Base-by-base conservation (phyloP, 2,888 invertebrate species). In the Athripsodes cinereus region DNA sequence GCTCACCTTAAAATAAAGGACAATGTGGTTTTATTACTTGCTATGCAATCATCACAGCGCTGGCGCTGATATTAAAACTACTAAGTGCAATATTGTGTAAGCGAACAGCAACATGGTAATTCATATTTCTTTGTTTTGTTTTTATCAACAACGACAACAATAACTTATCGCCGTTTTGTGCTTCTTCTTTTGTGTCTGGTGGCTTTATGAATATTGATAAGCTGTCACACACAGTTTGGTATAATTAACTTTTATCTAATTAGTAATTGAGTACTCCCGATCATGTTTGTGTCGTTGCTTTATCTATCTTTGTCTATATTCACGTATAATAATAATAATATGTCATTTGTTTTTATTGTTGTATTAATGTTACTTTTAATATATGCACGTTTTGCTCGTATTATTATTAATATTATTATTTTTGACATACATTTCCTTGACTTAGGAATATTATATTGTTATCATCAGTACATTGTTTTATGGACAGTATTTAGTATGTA, bases 121-220 rank as follows among this genome's bases (percentile, higher is more conserved):
- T 13, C 2, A n/a, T 40, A 40, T 40, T 40, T 40, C 40, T 40
- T 40, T 40, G 40, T 40, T 40, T 3, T 13, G 16, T 5, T 8
- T 31, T 40, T 40, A 40, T 40, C 40, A n/a, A 16, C 16, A 40
- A n/a, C n/a, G n/a, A n/a, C n/a, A n/a, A n/a, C n/a, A n/a, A n/a
- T n/a, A n/a, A 8, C 13, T 40, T 40, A 40, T 40, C 40, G 13
- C 3, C 13, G 40, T 40, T 40, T 13, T 8, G 13, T 40, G 13
- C 40, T n/a, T 40, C 40, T 40, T n/a, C 40, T 40, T 40, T 40
- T 40, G 40, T 40, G 16, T 40, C 40, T 13, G n/a, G 13, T 31
- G 31, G 31, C 40, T 40, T 40, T 40, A 40, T 40, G 16, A 40
- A 40, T 40, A 40, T 40, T 40, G 40, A 40, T 40, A 40, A 40